Conservation (phyloP, 2,888 invertebrate genomes). For the Hydropsyche betteni region DNA sequence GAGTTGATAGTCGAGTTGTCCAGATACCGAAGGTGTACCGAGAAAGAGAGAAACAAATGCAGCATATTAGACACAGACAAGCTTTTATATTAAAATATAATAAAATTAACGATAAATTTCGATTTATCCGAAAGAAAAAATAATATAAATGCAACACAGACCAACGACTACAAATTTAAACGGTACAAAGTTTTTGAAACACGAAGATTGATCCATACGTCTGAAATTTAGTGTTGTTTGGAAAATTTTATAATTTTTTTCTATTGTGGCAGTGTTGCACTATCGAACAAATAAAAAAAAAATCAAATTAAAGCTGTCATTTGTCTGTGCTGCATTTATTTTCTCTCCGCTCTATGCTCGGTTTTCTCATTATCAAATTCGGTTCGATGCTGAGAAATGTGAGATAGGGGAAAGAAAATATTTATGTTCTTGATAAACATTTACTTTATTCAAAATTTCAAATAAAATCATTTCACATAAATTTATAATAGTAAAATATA, state of each 20-base stretch:
- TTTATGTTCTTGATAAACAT: constrained; percentile 31
- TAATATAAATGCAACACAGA: constrained; percentile 38
- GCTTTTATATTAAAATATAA: constrained; percentile 52
- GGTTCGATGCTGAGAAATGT: not conserved
- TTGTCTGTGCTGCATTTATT: constrained; percentile 50
- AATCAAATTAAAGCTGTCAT: constrained; percentile 60
- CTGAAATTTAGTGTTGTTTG: no score
- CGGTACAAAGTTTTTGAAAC: no score
- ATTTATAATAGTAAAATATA: constrained; percentile 12
- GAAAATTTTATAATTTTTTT: no score
- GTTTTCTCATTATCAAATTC: constrained; percentile 11
- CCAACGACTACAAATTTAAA: constrained; percentile 28
- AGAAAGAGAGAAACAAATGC: constrained; percentile 64
- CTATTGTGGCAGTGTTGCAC: constrained; percentile 31
- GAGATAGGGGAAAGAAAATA: constrained; percentile 36
- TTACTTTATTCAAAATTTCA: constrained; percentile 36
- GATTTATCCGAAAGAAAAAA: constrained; percentile 51
- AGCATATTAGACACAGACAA: constrained; percentile 61
- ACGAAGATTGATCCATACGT: no score
- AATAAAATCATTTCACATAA: constrained; percentile 31
- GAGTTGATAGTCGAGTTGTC: not conserved
- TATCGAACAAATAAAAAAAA: constrained; percentile 23
- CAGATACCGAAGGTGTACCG: constrained; percentile 40
- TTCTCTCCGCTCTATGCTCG: constrained; percentile 34
- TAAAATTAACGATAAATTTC: constrained; percentile 37